Base-by-base conservation (phyloP, 92 coral and sea anemone genomes). In the Pocillopora grandis region DNA sequence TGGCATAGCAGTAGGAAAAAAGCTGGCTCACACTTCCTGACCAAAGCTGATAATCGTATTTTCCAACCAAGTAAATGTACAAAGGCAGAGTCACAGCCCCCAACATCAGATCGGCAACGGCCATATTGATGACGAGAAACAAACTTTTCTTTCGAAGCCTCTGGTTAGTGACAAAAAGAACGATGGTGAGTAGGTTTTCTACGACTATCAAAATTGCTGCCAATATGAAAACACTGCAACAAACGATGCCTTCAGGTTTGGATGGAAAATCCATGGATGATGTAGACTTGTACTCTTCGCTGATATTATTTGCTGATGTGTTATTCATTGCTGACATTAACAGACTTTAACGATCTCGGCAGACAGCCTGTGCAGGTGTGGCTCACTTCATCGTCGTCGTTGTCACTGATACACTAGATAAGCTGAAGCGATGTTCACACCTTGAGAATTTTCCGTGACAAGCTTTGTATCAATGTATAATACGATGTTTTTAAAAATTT, bases 41-140 rank as follows among this genome's bases (percentile, higher is more conserved):
- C 72, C 72, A 67, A 36, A 67, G 49, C 19, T 33, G 48, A 67
- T 12, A 67, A 11, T 27, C 18, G 35, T 23, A 5, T 19, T 27
- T 48, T 4, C 72, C 72, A 67, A 67, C 35, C 37, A 27, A 27
- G 72, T 67, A 67, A 73, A 73, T 42, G 17, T 73, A 19, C 49
- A 42, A 18, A 10, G 77, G 77, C 18, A 73, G 60, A n/a, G 35
- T 18, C 16, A 73, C 62, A 20, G 62, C 21, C 20, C 77, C 58
- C 7, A 71, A 33, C 21, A 71, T 71, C 10, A 71, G 57, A 33
- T 71, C 76, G 48, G 76, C 76, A 49, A 73, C 49, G 12, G 77
- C 60, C 77, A 73, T 73, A 11, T 73, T 73, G 61, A 73, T 73
- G 33, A 73, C 62, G 9, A 73, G 77, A 52, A 73, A 73, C 5